Evolutionary conservation across 2,888 invertebrate genomes (phyloP), one percentile per base, ranked within the genome.

Genomic region (Piscicola geometra): DNA sequence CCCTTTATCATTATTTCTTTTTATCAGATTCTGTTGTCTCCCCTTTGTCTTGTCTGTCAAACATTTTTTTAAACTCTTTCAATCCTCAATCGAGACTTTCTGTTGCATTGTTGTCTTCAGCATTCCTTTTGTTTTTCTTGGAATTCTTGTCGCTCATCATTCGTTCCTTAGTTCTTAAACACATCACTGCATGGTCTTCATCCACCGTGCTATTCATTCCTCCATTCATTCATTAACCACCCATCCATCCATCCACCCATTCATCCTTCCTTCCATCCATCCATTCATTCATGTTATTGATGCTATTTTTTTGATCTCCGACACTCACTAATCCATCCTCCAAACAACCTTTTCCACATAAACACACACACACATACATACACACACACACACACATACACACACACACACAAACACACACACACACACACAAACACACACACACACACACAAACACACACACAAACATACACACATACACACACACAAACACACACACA

Each of bases 221-320:
- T 21, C n/a, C 64, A 64, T 64, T 64, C 64, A 64, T 64, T 64
- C 64, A 28, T 64, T 64, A 9, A 64, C n/a, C 25, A 64, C 9
- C 9, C 25, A 64, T 64, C n/a, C 25, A 64, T 64, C 25, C 25
- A 64, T 64, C n/a, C 25, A 28, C 9, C n/a, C 33, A 35, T 9
- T 1, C 25, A 74, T 66, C 0, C 25, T 33, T 36, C 5, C 47
- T 66, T 67, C 1, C 25, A 75, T 36, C 36, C 32, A 75, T 36
- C n/a, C 5, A 75, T 30, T 30, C 21, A 67, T 36, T 25, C 32
- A 75, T 75, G 25, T 30, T 35, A n/a, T 41, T 35, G 28, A 71
- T 52, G 28, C 50, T n/a, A n/a, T n/a, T n/a, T n/a, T n/a, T n/a
- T n/a, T n/a, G n/a, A n/a, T 47, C 28, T 9, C 50, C 36, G 36